These are phyloP conservation scores for Horisme vitalbata DNA, from an alignment of 2,888 invertebrate species.

Conservation along the genomic window DNA sequence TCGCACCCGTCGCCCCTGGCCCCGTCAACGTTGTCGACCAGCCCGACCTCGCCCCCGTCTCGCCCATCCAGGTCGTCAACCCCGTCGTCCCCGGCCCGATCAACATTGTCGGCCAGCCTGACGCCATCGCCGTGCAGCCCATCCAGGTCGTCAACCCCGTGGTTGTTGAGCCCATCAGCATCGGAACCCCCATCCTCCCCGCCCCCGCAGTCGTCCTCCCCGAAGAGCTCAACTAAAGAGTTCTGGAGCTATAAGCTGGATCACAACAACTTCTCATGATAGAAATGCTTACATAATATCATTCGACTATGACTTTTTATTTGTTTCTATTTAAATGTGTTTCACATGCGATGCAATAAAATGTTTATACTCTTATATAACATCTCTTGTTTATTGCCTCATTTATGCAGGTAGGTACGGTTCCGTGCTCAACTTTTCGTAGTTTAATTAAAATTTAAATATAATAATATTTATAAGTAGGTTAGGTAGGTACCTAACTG, in stretches of 20 bases:
- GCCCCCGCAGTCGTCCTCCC: constrained; percentile 23
- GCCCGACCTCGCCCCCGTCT: constrained; percentile 27
- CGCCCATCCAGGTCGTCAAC: constrained; percentile 22
- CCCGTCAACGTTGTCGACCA: constrained; percentile 22
- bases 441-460: too few species aligned
- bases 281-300: too few species aligned
- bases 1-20: constrained; percentile 8
- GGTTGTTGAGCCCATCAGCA: constrained; percentile 28
- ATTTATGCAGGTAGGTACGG: background rate
- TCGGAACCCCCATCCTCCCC: constrained; percentile 21
- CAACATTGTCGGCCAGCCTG: constrained; percentile 15
- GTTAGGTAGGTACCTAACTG: too few species aligned
- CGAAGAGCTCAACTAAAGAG: constrained; percentile 20
- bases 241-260: too few species aligned
- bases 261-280: too few species aligned
- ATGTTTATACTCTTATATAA: background rate
- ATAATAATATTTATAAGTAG: too few species aligned
- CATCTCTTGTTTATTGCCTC: background rate
- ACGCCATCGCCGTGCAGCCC: constrained; percentile 21
- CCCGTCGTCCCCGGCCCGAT: constrained; percentile 18
- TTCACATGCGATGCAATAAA: background rate
- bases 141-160: constrained; percentile 32
- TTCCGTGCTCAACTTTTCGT: too few species aligned
- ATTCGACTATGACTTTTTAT: too few species aligned
- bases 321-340: too few species aligned